Base-by-base conservation (phyloP, 2,113 vertebrate species). In the Corvus moneduloides region DNA sequence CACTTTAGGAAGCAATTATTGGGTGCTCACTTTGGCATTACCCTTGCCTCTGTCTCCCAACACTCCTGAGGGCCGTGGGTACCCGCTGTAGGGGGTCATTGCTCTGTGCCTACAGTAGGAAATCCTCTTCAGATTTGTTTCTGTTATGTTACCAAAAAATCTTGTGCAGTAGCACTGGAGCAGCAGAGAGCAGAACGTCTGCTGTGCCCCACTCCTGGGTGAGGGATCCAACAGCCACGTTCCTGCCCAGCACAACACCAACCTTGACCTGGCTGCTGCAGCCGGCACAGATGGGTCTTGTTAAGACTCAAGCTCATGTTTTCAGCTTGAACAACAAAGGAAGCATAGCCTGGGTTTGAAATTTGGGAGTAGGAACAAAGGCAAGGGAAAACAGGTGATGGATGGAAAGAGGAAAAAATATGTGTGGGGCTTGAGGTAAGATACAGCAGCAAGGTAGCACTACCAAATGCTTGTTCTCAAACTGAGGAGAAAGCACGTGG, bases 221-320 rank as follows among this genome's bases (percentile, higher is more conserved):
- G 33, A 54, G 26, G 1, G 8, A 46, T 16, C 28, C 82, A 37
- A 14, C 32, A 51, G 3, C n/a, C 55, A 9, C 48, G 21, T 5
- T 13, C 61, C 69, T 32, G 33, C 22, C 44, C 39, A 82, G 43
- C 23, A 63, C 6, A 78, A 14, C n/a, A 17, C 8, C 10, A 39
- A 3, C 63, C 41, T 56, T 6, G 15, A 30, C 23, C 23, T 33
- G 48, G 48, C 33, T 52, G 56, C 68, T 85, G 48, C 39, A 28
- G 5, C 37, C 0, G 0, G 23, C 26, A 24, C 33, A 28, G 9
- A 16, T 4, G 18, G 7, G 15, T 17, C 28, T 28, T 5, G 2
- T 13, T 24, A 39, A 20, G 9, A 24, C 13, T 74, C 2, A 1
- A 62, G 16, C 20, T 84, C 84, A 33, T 0, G 0, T 59, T 37